Percentiles rank a stretch among this genome's conserved stretches.
Conservation (phyloP, 2,113 vertebrate species). For the Struthio camelus region DNA sequence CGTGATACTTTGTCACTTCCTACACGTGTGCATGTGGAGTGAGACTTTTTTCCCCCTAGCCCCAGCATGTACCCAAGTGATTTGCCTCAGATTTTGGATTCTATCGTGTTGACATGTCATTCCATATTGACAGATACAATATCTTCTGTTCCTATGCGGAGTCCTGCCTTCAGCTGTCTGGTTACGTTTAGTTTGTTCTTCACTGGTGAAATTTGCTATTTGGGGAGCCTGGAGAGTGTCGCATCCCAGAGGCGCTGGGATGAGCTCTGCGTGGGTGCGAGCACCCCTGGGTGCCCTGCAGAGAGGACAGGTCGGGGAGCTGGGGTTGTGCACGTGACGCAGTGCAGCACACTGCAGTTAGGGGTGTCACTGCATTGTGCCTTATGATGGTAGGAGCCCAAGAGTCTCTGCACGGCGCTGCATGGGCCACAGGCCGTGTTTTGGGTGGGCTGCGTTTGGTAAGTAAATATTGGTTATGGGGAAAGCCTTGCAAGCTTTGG, state of each 20-base stretch:
- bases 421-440: too few species aligned
- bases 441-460: too few species aligned
- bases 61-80: neutral
- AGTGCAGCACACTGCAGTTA: too few species aligned
- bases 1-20: constrained; percentile 52
- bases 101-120: neutral
- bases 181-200: neutral
- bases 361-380: too few species aligned
- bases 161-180: rapidly evolving
- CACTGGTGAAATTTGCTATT: neutral
- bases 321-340: neutral
- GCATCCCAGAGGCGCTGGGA: neutral
- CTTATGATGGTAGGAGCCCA: too few species aligned
- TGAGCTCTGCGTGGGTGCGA: neutral
- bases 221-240: too few species aligned
- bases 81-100: constrained; percentile 13
- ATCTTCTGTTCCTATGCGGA: rapidly evolving
- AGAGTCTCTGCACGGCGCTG: too few species aligned
- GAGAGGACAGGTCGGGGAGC: too few species aligned
- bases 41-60: constrained; percentile 26
- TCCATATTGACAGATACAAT: neutral
- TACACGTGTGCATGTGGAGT: constrained; percentile 40
- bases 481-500: neutral
- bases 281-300: too few species aligned
- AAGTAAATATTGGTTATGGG: neutral